A percentile compares a stretch with the other conserved stretches of the same genome.
These are phyloP conservation scores for Scortum barcoo DNA, from an alignment of 2,113 vertebrate species.

Conservation along the genomic window DNA sequence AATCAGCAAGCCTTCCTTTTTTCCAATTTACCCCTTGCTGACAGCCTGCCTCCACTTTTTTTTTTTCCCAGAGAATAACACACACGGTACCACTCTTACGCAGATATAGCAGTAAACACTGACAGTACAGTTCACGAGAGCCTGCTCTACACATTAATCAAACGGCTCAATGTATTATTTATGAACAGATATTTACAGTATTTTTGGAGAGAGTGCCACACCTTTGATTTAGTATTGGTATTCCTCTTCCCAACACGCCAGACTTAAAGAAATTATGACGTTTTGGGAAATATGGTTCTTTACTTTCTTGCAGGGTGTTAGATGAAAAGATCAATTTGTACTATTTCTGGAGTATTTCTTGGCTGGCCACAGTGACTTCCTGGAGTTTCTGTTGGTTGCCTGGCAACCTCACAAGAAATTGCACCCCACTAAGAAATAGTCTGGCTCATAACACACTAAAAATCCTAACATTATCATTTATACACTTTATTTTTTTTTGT, in stretches of 20 bases:
- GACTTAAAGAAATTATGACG: neutral
- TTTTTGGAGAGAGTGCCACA: neutral
- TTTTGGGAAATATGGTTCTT: neutral
- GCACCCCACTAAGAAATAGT: neutral
- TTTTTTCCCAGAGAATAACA: constrained; percentile 27
- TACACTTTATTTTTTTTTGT: neutral
- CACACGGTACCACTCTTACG: neutral
- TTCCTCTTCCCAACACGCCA: neutral
- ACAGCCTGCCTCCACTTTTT: constrained; percentile 37
- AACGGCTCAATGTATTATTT: neutral
- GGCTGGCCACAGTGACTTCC: constrained; percentile 14
- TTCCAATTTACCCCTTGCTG: constrained; percentile 52
- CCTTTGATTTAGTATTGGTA: neutral
- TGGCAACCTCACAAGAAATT: constrained; percentile 30
- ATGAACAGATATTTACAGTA: neutral
- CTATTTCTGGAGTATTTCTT: constrained; percentile 51
- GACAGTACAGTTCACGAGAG: neutral
- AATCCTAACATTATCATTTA: neutral
- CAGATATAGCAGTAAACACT: neutral
- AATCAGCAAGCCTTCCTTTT: constrained; percentile 56
- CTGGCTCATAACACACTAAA: neutral
- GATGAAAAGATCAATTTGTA: constrained; percentile 15
- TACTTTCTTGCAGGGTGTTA: neutral
- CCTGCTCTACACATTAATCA: neutral
- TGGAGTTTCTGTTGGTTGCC: constrained; percentile 25